A percentile compares a stretch with the other conserved stretches of the same genome.
phyloP scores from a whole-genome alignment of 1,140 invertebrate genomes.

The Andrena cerasifolii region DNA sequence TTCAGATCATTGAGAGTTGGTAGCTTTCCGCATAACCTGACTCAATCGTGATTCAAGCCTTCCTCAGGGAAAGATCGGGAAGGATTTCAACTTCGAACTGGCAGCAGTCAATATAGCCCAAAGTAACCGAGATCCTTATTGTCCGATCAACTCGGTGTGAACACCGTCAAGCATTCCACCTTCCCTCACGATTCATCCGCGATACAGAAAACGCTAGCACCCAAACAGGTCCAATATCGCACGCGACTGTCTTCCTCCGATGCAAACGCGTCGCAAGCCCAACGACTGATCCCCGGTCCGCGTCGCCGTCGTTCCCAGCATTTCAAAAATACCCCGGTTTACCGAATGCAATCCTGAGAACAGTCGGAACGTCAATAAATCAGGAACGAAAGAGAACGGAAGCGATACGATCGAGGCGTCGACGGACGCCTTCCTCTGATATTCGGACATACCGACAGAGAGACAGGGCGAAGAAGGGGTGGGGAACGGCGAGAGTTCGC shows the following conservation, averaged over 20 bases:
- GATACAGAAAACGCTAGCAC: background rate
- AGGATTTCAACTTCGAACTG: no score
- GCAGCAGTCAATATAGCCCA: no score
- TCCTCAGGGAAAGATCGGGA: no score
- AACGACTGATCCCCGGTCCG: constrained; percentile 25
- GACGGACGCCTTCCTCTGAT: constrained; percentile 22
- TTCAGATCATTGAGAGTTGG: no score
- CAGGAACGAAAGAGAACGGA: constrained; percentile 18
- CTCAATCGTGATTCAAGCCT: no score
- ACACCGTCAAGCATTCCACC: background rate
- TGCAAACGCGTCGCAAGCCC: background rate
- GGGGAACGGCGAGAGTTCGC: constrained; percentile 32
- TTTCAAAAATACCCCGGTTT: constrained; percentile 19
- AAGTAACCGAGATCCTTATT: no score
- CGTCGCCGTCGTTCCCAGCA: background rate
- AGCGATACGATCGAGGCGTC: constrained; percentile 37
- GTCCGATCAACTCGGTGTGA: background rate
- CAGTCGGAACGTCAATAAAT: constrained; percentile 11
- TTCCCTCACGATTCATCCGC: background rate
- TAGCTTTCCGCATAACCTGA: no score
- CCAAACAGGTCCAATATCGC: background rate
- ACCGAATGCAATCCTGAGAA: constrained; percentile 9
- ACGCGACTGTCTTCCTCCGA: constrained; percentile 1
- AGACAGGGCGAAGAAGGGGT: background rate
- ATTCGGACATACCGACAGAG: background rate